Evolutionary conservation across 2,797 vertebrate species (phyloP), one percentile per base, ranked within the genome.

Genomic region (Pempheris klunzingeri): DNA sequence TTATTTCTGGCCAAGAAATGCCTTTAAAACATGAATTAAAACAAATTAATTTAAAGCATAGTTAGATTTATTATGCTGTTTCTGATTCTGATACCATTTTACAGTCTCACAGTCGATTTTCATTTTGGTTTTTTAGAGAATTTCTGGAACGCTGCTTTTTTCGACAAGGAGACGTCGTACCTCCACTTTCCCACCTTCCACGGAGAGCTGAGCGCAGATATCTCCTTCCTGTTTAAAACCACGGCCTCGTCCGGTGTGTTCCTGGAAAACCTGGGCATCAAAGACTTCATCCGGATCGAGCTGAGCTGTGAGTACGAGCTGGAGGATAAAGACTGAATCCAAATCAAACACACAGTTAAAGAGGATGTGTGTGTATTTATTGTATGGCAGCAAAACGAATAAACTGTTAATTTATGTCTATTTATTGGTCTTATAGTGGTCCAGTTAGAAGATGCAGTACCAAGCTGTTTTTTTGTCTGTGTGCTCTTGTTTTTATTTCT

Each of bases 221-320:
- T 98, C 89, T 97, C 96, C 78, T 97, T 98, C 91, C 96, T 97
- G 90, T 98, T 98, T 87, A 98, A 98, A 88, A 98, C 97, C 12
- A 95, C 93, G 0, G 93, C 94, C 0, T 41, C 93, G 1, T 96
- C 97, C 0, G 97, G 97, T 2, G 95, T 98, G 2, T 97, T 98
- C 86, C 88, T 98, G 92, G 97, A 98, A 92, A 98, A 97, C 66
- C 90, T 97, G 64, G 97, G 97, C 8, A 94, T 96, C 82, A 96
- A 94, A 84, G 96, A 97, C 87, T 97, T 97, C 90, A 96, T 98
- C 77, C 93, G 96, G 52, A 81, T 98, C 59, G 96, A 97, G 91
- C 94, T 98, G 80, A 96, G 90, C 78, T 96, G 97, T 98, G 92
- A 97, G 97, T 95, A 57, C n/a, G 62, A 78, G 22, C 47, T 41